Evolutionary conservation across 2,797 vertebrate genomes (phyloP).

Genomic region (Halcyon smyrnensis): DNA sequence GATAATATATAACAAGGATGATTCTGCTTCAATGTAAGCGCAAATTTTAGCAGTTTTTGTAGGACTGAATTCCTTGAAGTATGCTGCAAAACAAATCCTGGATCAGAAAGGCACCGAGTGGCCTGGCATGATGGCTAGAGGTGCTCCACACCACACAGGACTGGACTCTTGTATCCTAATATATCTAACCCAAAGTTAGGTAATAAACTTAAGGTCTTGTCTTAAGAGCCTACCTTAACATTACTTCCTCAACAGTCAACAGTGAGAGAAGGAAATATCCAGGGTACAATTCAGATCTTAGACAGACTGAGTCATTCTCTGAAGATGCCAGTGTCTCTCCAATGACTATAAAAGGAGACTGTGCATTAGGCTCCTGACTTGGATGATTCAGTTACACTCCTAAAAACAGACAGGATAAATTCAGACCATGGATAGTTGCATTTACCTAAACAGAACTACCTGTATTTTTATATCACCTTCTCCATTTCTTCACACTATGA

Average conservation of each 20-base stretch:
- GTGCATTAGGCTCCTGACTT: background rate
- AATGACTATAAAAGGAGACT: background rate
- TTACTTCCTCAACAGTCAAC: background rate
- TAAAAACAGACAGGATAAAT: constrained; percentile 7
- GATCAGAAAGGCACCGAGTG: background rate
- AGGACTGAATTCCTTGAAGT: background rate
- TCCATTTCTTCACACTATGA: background rate
- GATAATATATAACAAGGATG: background rate
- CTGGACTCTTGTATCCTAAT: background rate
- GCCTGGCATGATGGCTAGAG: background rate
- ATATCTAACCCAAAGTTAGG: background rate
- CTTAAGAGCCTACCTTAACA: background rate
- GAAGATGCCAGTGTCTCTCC: background rate
- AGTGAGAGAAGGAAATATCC: background rate
- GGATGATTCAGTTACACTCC: background rate
- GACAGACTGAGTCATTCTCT: background rate
- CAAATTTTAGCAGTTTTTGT: background rate
- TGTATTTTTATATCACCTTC: background rate
- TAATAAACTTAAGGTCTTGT: background rate
- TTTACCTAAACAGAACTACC: background rate
- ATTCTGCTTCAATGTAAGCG: background rate
- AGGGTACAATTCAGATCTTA: background rate
- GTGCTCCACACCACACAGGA: background rate
- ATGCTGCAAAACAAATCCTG: background rate
- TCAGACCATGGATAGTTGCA: background rate